Base-by-base conservation (phyloP, 2,888 invertebrate species). In the Phlogophora meticulosa region DNA sequence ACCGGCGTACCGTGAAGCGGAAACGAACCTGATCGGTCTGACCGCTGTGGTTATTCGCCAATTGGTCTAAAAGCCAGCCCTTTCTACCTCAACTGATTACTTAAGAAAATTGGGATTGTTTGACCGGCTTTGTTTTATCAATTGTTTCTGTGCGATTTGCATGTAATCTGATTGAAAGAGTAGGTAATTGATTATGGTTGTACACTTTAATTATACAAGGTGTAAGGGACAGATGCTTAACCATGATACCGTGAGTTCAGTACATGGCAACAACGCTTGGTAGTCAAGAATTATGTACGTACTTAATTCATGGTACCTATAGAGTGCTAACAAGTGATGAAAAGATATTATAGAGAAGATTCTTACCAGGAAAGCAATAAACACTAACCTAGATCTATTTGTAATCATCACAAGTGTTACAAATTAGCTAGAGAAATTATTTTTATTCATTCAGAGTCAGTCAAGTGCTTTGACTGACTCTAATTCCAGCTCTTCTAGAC, bases 1-100 rank as follows among this genome's bases (percentile, higher is more conserved):
- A 88, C 84, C 81, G 77, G n/a, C 59, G 80, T 73, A 84, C 85
- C 87, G 86, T 87, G 87, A 88, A 88, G 87, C 86, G 87, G 84
- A 90, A 88, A 70, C 63, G 34, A 49, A 48, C 51, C 65, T 70
- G 75, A 71, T 61, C 66, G 78, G 5, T 64, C 49, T 73, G 69
- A 71, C 68, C 71, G 55, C 70, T 73, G 73, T 70, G 73, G 71
- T 82, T 72, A 69, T 49, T 66, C 68, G 72, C 77, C 80, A 83
- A 84, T 83, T 83, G 76, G 45, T 55, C 46, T 74, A 70, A 74
- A 55, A 65, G 55, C 48, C 63, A 51, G 64, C 73, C 78, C 72
- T 76, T 81, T 81, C 78, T 81, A 77, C 58, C 81, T 68, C 76
- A 60, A 74, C 61, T 76, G 78, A 81, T 74, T 78, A 83, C 82